A percentile compares a stretch with the other conserved stretches of the same genome.
Conservation (phyloP, 1,140 invertebrate genomes). For the Hypothenemus hampei region DNA sequence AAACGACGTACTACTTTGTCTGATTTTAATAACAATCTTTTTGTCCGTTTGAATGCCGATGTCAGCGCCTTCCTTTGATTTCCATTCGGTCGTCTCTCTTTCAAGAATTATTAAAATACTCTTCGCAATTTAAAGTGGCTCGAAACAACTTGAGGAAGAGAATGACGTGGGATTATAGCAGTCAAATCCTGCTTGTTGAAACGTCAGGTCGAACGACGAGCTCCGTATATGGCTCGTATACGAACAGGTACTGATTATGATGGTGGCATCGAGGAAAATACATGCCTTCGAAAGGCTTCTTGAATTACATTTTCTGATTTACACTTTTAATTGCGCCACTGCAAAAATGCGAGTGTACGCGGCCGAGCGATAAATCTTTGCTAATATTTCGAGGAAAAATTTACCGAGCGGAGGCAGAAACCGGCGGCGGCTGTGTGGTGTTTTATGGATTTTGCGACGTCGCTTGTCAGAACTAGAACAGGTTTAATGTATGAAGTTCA, state of each 20-base stretch:
- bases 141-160: too few relatives aligned
- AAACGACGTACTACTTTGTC: slow-evolving; percentile 1
- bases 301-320: neutral
- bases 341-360: too few relatives aligned
- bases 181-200: slow-evolving; percentile 9
- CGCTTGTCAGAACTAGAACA: neutral
- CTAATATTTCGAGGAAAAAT: too few relatives aligned
- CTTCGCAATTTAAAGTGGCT: slow-evolving; percentile 7
- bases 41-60: slow-evolving; percentile 10
- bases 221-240: slow-evolving; percentile 4
- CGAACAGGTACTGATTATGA: slow-evolving; percentile 3
- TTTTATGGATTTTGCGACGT: neutral
- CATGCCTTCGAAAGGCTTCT: too few relatives aligned
- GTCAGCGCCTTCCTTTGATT: slow-evolving; percentile 7
- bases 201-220: neutral
- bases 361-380: too few relatives aligned
- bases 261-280: too few relatives aligned
- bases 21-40: slow-evolving; percentile 10
- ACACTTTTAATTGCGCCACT: too few relatives aligned
- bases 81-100: slow-evolving; percentile 1
- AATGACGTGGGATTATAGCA: slow-evolving; percentile 13
- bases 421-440: neutral
- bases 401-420: too few relatives aligned
- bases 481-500: neutral
- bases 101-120: slow-evolving; percentile 9